phyloP scores from a whole-genome alignment of 2,113 vertebrate species.

The Sinocyclocheilus anophthalmus region DNA sequence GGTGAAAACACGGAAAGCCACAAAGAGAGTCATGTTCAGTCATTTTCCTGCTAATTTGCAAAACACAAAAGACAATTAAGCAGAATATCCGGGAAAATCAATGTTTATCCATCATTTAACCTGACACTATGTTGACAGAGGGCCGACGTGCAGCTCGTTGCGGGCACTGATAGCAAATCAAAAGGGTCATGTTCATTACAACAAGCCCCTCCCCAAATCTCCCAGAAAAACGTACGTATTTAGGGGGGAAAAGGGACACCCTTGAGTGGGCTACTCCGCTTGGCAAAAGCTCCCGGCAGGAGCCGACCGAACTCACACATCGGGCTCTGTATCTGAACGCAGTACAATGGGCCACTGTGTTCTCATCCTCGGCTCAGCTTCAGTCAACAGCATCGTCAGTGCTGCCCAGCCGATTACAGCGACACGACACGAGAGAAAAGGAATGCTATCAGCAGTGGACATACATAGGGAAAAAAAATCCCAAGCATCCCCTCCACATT shows the following conservation, averaged over 20 bases:
- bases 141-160: slow-evolving; percentile 48
- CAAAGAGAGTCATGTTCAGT: slow-evolving; percentile 79
- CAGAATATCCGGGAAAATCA: slow-evolving; percentile 74
- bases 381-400: slow-evolving; percentile 11
- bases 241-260: slow-evolving; percentile 25
- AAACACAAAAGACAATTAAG: slow-evolving; percentile 78
- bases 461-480: background rate
- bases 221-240: slow-evolving; percentile 30
- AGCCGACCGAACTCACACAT: slow-evolving; percentile 34
- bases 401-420: background rate
- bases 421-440: slow-evolving; percentile 11
- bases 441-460: slow-evolving; percentile 13
- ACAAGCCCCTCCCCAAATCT: slow-evolving; percentile 25
- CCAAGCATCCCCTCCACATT: background rate
- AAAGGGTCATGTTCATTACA: slow-evolving; percentile 72
- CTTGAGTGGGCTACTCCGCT: slow-evolving; percentile 31
- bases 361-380: slow-evolving; percentile 24
- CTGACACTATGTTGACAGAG: slow-evolving; percentile 74
- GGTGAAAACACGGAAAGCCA: slow-evolving; percentile 81
- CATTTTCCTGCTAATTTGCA: slow-evolving; percentile 82
- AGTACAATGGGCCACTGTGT: slow-evolving; percentile 37
- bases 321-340: slow-evolving; percentile 34
- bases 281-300: slow-evolving; percentile 51
- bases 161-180: slow-evolving; percentile 75
- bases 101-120: slow-evolving; percentile 77